These are phyloP conservation scores for Melanaphis sacchari DNA, from an alignment of 1,140 invertebrate species.

Conservation along the genomic window DNA sequence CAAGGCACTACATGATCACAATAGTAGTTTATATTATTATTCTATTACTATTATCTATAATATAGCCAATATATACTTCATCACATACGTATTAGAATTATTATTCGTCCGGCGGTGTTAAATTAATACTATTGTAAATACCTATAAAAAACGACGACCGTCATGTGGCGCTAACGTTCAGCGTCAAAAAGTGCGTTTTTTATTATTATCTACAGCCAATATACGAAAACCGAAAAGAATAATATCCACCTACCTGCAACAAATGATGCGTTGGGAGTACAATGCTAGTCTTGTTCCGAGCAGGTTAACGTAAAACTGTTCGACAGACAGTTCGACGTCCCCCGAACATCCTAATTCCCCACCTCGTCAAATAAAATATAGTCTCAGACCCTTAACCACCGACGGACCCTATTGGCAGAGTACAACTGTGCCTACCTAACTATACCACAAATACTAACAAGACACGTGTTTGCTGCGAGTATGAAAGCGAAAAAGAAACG, in stretches of 20 bases:
- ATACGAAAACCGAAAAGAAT: neutral
- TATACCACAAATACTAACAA: neutral
- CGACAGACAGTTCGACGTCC: slow-evolving; percentile 34
- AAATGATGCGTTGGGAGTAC: neutral
- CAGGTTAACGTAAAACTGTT: slow-evolving; percentile 48
- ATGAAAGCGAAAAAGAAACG: neutral
- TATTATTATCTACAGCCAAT: neutral
- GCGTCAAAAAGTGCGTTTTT: neutral
- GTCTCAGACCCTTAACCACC: slow-evolving; percentile 5
- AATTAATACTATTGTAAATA: neutral
- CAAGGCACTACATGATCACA: no score
- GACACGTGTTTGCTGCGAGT: neutral
- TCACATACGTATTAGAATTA: neutral
- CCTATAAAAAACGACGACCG: neutral
- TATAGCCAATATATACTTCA: no score
- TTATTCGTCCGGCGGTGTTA: neutral
- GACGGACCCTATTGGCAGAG: neutral
- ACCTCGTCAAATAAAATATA: slow-evolving; percentile 17
- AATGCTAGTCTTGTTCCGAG: slow-evolving; percentile 18
- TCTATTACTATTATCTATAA: no score
- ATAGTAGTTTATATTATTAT: no score
- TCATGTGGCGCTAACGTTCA: neutral
- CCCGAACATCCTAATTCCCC: slow-evolving; percentile 47
- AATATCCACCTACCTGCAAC: slow-evolving; percentile 27
- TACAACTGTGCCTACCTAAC: neutral